Conservation (phyloP, 2,797 vertebrate genomes). For the Anabacerthia variegaticeps region DNA sequence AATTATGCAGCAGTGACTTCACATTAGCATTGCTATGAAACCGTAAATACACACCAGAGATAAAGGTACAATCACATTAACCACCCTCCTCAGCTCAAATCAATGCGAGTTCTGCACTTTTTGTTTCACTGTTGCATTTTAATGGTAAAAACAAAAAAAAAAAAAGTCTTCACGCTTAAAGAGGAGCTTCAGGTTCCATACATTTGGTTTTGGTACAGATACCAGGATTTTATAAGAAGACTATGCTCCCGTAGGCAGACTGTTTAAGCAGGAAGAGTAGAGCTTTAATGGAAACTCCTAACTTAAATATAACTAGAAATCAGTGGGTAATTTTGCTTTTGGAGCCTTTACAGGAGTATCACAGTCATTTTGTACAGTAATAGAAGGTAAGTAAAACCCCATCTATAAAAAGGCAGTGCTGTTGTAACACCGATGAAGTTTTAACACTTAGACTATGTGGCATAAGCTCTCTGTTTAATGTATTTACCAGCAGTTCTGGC, state of each 20-base stretch:
- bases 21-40: conserved; percentile 24
- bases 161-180: not conserved
- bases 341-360: not conserved
- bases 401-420: not conserved
- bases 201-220: not conserved
- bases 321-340: not conserved
- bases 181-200: not conserved
- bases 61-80: not conserved
- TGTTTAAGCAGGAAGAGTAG: not conserved
- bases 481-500: not conserved
- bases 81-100: not conserved
- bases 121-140: not conserved
- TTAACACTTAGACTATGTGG: not conserved
- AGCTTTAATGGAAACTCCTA: not conserved
- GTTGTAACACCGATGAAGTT: not conserved
- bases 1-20: conserved; percentile 42
- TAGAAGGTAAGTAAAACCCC: not conserved
- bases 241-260: not conserved
- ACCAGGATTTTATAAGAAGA: not conserved
- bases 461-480: not conserved
- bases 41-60: not conserved
- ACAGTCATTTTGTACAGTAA: not conserved
- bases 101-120: not conserved
- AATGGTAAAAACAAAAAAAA: not conserved
- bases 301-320: not conserved